Conservation (phyloP, 2,797 vertebrate genomes). For the Amazona ochrocephala region DNA sequence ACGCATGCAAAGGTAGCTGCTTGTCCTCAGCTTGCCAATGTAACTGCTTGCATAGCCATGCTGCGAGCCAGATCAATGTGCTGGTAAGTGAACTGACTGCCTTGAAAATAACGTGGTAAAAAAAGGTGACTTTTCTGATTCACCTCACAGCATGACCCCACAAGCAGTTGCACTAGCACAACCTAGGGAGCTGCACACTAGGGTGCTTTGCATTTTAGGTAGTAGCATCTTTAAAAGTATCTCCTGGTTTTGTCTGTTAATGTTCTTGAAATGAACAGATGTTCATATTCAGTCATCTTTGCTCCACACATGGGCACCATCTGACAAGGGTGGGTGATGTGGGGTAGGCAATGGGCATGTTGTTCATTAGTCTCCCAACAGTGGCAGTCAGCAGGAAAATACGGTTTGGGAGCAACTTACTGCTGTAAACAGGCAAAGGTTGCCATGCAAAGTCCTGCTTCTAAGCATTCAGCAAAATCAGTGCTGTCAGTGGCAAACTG, state of each 20-base stretch:
- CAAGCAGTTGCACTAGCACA: background rate
- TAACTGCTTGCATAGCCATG: background rate
- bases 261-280: background rate
- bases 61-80: background rate
- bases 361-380: background rate
- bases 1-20: background rate
- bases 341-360: background rate
- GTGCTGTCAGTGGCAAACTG: background rate
- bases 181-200: fast-evolving
- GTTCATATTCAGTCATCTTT: background rate
- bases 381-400: background rate
- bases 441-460: background rate
- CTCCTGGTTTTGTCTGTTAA: background rate
- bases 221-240: background rate
- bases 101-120: background rate
- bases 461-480: background rate
- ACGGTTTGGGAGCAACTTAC: background rate
- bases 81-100: background rate
- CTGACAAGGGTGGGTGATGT: background rate
- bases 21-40: background rate
- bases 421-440: background rate
- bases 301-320: background rate
- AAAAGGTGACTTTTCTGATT: background rate
- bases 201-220: fast-evolving
- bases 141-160: background rate